Evolutionary conservation across 2,888 invertebrate species (phyloP), one percentile per base, ranked within the genome.

Genomic region (Empis livida): DNA sequence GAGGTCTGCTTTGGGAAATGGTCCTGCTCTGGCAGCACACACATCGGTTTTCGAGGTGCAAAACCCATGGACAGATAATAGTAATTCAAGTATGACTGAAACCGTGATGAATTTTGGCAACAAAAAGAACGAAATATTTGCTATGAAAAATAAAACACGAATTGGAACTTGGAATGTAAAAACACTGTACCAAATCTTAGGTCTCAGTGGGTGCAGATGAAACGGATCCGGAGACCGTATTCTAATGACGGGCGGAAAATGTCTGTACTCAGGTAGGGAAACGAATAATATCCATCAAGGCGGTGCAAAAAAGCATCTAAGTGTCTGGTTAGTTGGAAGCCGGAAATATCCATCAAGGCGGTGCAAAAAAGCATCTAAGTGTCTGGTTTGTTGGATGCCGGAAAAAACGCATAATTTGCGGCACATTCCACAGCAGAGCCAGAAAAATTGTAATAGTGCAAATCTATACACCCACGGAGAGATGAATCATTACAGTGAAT

Each of bases 401-500:
- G 16, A 17, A 27, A 23, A 27, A 45, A 11, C 45, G 45, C 14
- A 45, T 50, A 23, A 38, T 46, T 48, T 52, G 46, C 51, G 53
- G 49, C 49, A 51, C 51, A 49, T 51, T 48, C 48, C 51, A 53
- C 44, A 30, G 15, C 5, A 16, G 42, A n/a, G 44, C n/a, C 14
- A 17, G 35, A 31, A 35, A 45, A 16, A 38, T 45, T 11, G 40
- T 16, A 16, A 23, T 39, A 16, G 20, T 39, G 14, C 40, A 45
- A 45, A 14, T 30, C 13, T 45, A 40, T 15, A 39, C 45, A 17
- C 45, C 45, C 37, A 38, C 38, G n/a, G 44, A 44, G 27, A 17
- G 14, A 15, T 35, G 17, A 44, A 44, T 17, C 8, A 14, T 9
- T 35, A 44, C 14, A 37, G 20, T 23, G 44, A 37, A 37, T 15